Conservation (phyloP, 2,797 vertebrate species). For the Dendrocincla fuliginosa region DNA sequence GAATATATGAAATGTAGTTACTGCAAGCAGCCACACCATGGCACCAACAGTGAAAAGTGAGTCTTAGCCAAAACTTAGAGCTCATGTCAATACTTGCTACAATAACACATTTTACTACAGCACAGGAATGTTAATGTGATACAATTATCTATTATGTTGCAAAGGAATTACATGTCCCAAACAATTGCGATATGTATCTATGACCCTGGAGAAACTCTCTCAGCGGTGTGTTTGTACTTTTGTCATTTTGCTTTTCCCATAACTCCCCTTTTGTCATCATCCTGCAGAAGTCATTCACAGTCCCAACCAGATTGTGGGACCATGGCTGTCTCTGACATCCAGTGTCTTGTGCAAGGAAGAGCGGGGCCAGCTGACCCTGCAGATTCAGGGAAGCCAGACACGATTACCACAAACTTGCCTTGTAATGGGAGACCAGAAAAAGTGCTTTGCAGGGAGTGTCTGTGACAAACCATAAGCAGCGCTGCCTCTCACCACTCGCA, state of each 20-base stretch:
- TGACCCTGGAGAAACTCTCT: background rate
- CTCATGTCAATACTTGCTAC: slow-evolving; percentile 35
- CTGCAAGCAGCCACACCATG: slow-evolving; percentile 40
- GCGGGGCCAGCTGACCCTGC: background rate
- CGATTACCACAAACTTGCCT: accelerated
- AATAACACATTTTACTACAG: slow-evolving; percentile 20
- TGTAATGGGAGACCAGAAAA: background rate
- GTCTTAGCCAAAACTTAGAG: background rate
- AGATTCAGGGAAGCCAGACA: background rate
- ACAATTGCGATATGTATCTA: background rate
- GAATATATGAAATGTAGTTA: slow-evolving; percentile 1
- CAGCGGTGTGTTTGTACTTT: background rate
- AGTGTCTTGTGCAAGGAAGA: background rate
- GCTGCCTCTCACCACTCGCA: accelerated
- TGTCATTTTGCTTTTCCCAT: background rate
- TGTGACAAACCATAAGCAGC: background rate
- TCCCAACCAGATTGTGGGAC: background rate
- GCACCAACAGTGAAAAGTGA: background rate
- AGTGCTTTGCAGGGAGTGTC: background rate
- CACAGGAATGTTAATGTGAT: slow-evolving; percentile 30
- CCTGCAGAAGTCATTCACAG: background rate
- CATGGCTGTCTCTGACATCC: background rate
- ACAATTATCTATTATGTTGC: slow-evolving; percentile 27
- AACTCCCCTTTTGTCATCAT: background rate
- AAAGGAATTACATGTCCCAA: slow-evolving; percentile 15